Evolutionary conservation across 2,113 vertebrate genomes (phyloP).

Genomic region (Solea solea): DNA sequence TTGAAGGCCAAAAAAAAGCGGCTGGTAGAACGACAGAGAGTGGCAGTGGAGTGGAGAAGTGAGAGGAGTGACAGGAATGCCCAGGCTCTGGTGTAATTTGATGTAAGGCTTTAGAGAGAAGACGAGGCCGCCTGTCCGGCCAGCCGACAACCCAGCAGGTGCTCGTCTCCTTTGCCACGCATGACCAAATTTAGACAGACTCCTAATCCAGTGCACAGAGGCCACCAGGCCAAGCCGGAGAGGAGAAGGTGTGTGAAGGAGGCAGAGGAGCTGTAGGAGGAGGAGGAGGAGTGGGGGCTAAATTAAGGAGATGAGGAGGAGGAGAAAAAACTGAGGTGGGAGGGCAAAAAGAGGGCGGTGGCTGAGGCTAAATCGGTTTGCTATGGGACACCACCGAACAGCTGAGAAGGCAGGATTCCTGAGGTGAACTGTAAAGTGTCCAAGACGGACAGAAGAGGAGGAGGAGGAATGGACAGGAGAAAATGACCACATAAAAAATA

Average conservation of each 20-base stretch:
- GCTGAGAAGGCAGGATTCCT: slow-evolving; percentile 81
- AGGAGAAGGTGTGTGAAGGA: slow-evolving; percentile 29
- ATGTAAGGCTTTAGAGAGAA: slow-evolving; percentile 61
- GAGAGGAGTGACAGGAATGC: slow-evolving; percentile 57
- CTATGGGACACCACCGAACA: slow-evolving; percentile 76
- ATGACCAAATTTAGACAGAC: slow-evolving; percentile 80
- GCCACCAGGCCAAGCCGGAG: slow-evolving; percentile 27
- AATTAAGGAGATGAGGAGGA: slow-evolving; percentile 31
- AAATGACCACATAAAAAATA: slow-evolving; percentile 36
- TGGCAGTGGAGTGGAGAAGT: slow-evolving; percentile 11
- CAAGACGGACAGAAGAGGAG: slow-evolving; percentile 47
- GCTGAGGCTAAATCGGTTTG: slow-evolving; percentile 71
- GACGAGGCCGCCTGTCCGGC: slow-evolving; percentile 42
- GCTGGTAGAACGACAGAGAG: neutral
- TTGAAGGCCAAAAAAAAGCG: neutral
- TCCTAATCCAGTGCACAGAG: slow-evolving; percentile 55
- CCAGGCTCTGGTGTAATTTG: slow-evolving; percentile 61
- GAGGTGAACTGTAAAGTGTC: slow-evolving; percentile 62
- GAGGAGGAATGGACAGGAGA: slow-evolving; percentile 21
- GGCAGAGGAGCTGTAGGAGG: neutral
- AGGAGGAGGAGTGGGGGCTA: slow-evolving; percentile 30
- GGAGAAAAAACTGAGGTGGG: neutral
- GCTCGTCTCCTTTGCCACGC: slow-evolving; percentile 60
- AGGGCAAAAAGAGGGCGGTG: neutral
- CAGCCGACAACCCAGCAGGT: slow-evolving; percentile 71